Evolutionary conservation across 2,888 invertebrate species (phyloP).

Genomic region (Polydrusus cervinus): DNA sequence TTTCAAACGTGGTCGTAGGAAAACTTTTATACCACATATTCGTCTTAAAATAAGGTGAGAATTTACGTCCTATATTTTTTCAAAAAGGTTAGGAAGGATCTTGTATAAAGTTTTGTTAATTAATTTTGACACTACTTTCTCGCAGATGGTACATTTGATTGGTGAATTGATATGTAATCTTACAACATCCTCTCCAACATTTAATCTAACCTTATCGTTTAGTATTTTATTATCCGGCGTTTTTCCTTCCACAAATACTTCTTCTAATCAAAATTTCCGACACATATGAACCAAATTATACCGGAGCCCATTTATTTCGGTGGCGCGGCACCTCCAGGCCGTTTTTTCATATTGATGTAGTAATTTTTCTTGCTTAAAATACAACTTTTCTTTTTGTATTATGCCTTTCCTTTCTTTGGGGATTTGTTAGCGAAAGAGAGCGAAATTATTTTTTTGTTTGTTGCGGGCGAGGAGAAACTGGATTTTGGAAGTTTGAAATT

Average conservation of each 20-base stretch:
- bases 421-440: conserved; percentile 22
- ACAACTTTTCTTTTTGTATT: conserved; percentile 34
- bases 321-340: conserved; percentile 36
- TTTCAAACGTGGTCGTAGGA: no score
- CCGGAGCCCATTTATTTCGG: conserved; percentile 40
- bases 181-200: conserved; percentile 1
- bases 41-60: no score
- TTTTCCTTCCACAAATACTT: conserved; percentile 39
- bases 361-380: conserved; percentile 47
- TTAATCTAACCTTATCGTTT: conserved; percentile 44
- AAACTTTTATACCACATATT: no score
- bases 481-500: conserved; percentile 3
- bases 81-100: no score
- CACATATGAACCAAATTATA: conserved; percentile 51
- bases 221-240: conserved; percentile 46
- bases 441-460: conserved; percentile 22
- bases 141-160: background rate
- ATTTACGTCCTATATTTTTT: no score
- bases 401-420: conserved; percentile 26
- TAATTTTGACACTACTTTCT: no score
- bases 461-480: conserved; percentile 14
- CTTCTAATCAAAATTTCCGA: conserved; percentile 49
- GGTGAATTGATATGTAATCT: conserved; percentile 1
- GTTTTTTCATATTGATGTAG: conserved; percentile 50
- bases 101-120: no score